Evolutionary conservation across 2,888 invertebrate genomes (phyloP).

Genomic region (Agriopis aurantiaria): DNA sequence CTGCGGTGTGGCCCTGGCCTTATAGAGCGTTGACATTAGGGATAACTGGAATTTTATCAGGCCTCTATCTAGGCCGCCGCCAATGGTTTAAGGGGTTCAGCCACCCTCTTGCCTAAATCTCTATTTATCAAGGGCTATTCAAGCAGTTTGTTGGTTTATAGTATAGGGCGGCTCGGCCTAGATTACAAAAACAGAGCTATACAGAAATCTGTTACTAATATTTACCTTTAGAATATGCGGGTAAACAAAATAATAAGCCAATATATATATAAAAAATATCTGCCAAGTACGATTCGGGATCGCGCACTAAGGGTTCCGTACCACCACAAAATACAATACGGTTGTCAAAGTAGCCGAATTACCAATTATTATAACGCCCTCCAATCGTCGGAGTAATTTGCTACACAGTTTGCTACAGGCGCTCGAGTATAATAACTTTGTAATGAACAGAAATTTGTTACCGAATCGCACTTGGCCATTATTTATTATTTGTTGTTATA

Average conservation of each 20-base stretch:
- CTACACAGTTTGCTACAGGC: no score
- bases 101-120: constrained; percentile 20
- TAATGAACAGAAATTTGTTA: no score
- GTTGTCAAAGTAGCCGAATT: no score
- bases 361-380: no score
- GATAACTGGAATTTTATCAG: constrained; percentile 26
- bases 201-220: neutral
- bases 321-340: no score
- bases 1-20: neutral
- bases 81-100: constrained; percentile 14
- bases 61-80: constrained; percentile 13
- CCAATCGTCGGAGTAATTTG: no score
- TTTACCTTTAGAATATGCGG: neutral
- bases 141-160: constrained; percentile 10
- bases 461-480: no score
- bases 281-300: no score
- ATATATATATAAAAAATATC: no score
- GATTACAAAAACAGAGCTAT: neutral
- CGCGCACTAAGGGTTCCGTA: no score
- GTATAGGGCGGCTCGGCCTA: constrained; percentile 8
- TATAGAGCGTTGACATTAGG: constrained; percentile 12
- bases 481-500: no score
- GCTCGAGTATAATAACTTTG: no score
- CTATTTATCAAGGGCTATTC: constrained; percentile 9
- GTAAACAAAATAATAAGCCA: neutral